Percentiles rank a stretch among this genome's conserved stretches.
phyloP scores from a whole-genome alignment of 2,113 vertebrate genomes.

The Phoxinus phoxinus region DNA sequence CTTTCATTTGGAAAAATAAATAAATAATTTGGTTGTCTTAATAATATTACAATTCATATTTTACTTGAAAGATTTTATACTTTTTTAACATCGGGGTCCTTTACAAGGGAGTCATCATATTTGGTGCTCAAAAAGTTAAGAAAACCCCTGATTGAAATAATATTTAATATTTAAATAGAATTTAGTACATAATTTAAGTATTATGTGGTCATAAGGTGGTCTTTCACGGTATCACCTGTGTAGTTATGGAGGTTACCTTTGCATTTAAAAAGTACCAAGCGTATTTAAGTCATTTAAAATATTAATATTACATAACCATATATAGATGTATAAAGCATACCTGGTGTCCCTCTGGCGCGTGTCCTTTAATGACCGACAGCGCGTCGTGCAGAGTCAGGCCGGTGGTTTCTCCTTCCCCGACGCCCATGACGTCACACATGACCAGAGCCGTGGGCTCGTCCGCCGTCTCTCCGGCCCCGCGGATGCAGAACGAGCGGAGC shows the following conservation, averaged over 20 bases:
- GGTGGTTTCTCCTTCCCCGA: conserved; percentile 60
- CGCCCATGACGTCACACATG: conserved; percentile 71
- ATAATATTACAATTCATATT: too few relatives aligned
- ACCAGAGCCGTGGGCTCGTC: conserved; percentile 54
- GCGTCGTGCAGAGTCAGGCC: conserved; percentile 72
- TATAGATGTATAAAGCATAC: too few relatives aligned
- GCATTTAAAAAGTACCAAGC: background rate
- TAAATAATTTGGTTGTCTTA: too few relatives aligned
- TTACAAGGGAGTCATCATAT: background rate
- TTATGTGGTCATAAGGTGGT: background rate
- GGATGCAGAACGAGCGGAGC: conserved; percentile 72
- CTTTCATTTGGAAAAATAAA: too few relatives aligned
- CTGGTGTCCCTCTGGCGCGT: conserved; percentile 73
- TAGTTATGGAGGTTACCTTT: background rate
- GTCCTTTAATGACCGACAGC: conserved; percentile 72
- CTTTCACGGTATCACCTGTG: background rate
- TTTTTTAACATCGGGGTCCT: background rate
- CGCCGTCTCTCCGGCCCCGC: background rate
- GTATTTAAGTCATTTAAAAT: background rate
- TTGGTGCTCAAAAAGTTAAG: background rate
- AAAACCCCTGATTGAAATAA: too few relatives aligned
- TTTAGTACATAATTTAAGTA: background rate
- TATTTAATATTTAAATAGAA: too few relatives aligned
- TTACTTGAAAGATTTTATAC: too few relatives aligned
- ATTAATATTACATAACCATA: background rate